Base-by-base conservation (phyloP, 1,140 invertebrate genomes). In the Panagrolaimus sp. region DNA sequence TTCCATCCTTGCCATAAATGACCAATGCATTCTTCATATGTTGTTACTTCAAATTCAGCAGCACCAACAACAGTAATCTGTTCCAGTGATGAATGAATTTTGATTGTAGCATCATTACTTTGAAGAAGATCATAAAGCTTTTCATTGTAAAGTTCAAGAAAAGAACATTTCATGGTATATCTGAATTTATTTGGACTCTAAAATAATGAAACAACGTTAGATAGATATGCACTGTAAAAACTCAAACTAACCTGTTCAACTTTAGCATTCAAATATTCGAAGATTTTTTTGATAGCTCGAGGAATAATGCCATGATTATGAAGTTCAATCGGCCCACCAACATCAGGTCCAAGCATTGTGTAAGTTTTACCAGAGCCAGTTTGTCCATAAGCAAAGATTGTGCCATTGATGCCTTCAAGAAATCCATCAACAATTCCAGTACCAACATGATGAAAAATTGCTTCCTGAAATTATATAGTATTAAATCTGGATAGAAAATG, bases 321-420 rank as follows among this genome's bases (percentile, higher is more conserved):
- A 9, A 11, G 20, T 2, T 57, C n/a, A 14, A 57, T n/a, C 7
- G 31, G 2, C 7, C 7, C 31, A 38, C 7, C 7, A 38, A 2
- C 31, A n/a, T 57, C 51, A 9, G 62, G 25, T n/a, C 62, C 62
- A 9, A 63, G 31, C 62, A 63, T 63, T 14, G 62, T 63, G 11
- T 43, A 31, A 20, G 62, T 63, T 16, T 63, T 63, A 8, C 62
- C 62, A 31, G 62, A 63, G 11, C 62, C 62, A 27, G 62, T 63
- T 31, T 63, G 62, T 5, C 62, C 62, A 63, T 63, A 63, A 43
- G 38, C 62, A 38, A 63, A 63, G 27, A 63, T 43, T 8, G 62
- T 63, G 11, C 62, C 62, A 43, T 63, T 63, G 5, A 63, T 63
- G 11, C 62, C 62, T 0, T 31, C 42, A 16, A 63, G 11, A 27